Conservation (phyloP, 2,888 invertebrate species). For the Parnassius mnemosyne region DNA sequence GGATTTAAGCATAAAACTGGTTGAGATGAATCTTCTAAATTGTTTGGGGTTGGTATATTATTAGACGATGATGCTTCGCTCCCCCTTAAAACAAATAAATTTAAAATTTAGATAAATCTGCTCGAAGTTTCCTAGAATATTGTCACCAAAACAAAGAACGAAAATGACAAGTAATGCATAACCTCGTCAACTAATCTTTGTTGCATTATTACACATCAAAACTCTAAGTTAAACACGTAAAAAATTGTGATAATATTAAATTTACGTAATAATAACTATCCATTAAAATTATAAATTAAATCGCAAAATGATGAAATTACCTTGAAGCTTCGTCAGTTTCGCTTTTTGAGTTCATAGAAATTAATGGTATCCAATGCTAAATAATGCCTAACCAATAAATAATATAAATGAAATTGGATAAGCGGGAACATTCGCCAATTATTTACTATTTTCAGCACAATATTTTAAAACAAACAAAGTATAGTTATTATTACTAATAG, state of each 20-base stretch:
- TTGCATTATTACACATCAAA: conserved; percentile 22
- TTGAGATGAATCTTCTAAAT: conserved; percentile 51
- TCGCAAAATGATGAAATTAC: conserved; percentile 55
- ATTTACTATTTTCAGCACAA: conserved; percentile 31
- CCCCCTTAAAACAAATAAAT: conserved; percentile 57
- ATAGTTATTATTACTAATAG: conserved; percentile 49
- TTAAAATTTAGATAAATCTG: conserved; percentile 30
- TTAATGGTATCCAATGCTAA: conserved; percentile 56
- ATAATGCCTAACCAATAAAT: conserved; percentile 50
- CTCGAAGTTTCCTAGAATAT: conserved; percentile 32
- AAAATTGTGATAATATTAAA: conserved; percentile 21
- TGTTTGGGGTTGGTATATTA: conserved; percentile 58
- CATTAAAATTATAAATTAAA: conserved; percentile 3
- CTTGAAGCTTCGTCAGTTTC: conserved; percentile 81
- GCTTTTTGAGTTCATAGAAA: conserved; percentile 80
- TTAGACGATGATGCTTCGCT: conserved; percentile 79
- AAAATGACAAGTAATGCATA: conserved; percentile 74
- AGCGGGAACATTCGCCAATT: conserved; percentile 47
- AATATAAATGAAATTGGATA: conserved; percentile 52
- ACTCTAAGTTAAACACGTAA: not conserved
- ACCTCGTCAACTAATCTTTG: conserved; percentile 47
- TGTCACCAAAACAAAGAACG: conserved; percentile 60
- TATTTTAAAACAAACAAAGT: conserved; percentile 45
- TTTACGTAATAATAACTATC: not conserved
- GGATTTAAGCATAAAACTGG: conserved; percentile 61